phyloP scores from a whole-genome alignment of 1,140 invertebrate species.

The Lineus longissimus region DNA sequence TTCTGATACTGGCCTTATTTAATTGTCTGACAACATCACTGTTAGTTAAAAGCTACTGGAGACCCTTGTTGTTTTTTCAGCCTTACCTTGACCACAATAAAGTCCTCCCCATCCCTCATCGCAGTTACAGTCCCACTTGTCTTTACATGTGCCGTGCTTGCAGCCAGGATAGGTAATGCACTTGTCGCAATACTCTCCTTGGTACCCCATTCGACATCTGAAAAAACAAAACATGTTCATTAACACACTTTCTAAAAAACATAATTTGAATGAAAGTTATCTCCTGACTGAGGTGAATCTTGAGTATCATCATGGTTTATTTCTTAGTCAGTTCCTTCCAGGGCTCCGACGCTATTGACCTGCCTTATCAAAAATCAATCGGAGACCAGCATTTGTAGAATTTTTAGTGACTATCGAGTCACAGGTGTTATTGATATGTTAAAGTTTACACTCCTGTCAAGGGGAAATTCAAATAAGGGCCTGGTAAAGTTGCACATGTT shows the following conservation, averaged over 20 bases:
- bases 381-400: not conserved
- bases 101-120: constrained; percentile 64
- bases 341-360: not conserved
- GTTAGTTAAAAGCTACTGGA: too few relatives aligned
- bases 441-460: not conserved
- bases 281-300: too few relatives aligned
- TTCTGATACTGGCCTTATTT: too few relatives aligned
- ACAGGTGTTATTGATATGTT: not conserved
- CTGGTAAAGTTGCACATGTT: not conserved
- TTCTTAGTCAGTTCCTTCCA: too few relatives aligned
- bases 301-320: too few relatives aligned
- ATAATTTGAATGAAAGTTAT: too few relatives aligned
- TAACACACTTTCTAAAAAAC: constrained; percentile 74
- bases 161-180: constrained; percentile 61
- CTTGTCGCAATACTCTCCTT: constrained; percentile 56
- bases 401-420: not conserved
- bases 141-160: constrained; percentile 56
- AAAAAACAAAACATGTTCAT: constrained; percentile 68
- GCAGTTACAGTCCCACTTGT: constrained; percentile 59
- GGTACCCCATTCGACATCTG: constrained; percentile 60
- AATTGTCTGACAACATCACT: too few relatives aligned
- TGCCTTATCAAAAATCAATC: not conserved
- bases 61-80: too few relatives aligned
- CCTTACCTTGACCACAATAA: constrained; percentile 60
- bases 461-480: not conserved